These are phyloP conservation scores for Hesperophylax magnus DNA, from an alignment of 1,140 invertebrate species.

Conservation along the genomic window DNA sequence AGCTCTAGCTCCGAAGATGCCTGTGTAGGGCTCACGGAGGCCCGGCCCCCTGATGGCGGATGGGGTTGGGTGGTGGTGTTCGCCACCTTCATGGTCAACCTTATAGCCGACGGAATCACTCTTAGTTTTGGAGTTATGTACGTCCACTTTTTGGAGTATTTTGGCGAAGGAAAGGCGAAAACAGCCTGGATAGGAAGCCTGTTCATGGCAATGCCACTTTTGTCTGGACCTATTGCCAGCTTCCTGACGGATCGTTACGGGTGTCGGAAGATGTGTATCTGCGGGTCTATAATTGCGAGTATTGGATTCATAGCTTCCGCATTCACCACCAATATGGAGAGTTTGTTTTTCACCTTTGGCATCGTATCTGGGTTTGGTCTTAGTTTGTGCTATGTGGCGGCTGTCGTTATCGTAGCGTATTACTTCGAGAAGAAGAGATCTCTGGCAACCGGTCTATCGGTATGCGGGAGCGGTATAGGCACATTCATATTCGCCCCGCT, in stretches of 20 bases:
- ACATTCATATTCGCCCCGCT: conserved; percentile 93
- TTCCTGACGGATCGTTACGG: conserved; percentile 90
- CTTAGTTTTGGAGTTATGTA: conserved; percentile 90
- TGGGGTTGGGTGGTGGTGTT: conserved; percentile 89
- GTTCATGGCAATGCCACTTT: conserved; percentile 91
- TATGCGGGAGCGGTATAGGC: conserved; percentile 91
- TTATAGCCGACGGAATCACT: conserved; percentile 92
- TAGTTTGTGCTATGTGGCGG: conserved; percentile 90
- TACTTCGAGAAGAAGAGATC: conserved; percentile 95
- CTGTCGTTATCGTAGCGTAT: conserved; percentile 94
- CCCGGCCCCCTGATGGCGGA: conserved; percentile 80
- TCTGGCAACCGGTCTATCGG: conserved; percentile 93
- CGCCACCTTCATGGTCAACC: conserved; percentile 90
- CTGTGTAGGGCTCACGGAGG: conserved; percentile 75
- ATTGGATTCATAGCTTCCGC: conserved; percentile 87
- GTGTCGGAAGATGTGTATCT: conserved; percentile 85
- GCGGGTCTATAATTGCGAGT: conserved; percentile 83
- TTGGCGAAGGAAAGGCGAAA: conserved; percentile 85
- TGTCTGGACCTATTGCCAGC: conserved; percentile 91
- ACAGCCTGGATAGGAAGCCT: conserved; percentile 92
- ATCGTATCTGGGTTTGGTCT: conserved; percentile 89
- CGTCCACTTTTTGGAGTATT: conserved; percentile 85
- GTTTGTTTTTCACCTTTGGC: conserved; percentile 89
- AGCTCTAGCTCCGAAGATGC: conserved; percentile 74
- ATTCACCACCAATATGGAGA: conserved; percentile 81